Base-by-base conservation (phyloP, 2,797 vertebrate species). In the Acanthurus leucopareius region DNA sequence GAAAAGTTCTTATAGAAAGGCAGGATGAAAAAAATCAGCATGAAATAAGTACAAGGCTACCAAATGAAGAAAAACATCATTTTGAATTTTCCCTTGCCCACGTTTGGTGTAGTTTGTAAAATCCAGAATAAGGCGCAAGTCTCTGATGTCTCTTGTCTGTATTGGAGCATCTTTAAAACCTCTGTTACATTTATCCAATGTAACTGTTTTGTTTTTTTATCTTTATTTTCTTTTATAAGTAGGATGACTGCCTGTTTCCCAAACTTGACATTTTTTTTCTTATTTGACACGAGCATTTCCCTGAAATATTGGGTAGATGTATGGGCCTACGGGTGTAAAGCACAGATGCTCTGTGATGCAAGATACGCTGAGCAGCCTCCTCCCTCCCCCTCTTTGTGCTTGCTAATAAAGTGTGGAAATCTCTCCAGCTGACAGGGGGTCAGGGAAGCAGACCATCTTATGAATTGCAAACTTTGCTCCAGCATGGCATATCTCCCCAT, bases 381-480 rank as follows among this genome's bases (percentile, higher is more conserved):
- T 32, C 5, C 28, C 28, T 32, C 35, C 14, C 65, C 32, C 17
- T 58, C 42, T 70, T 17, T 78, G 22, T 62, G 17, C 42, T 44
- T 19, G 22, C 42, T 84, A 71, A 85, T 77, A 81, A 86, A 85
- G 68, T 54, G 82, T 78, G 45, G 48, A 81, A 85, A 75, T 80
- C 70, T 79, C 25, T 47, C 44, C 62, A 42, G 73, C 81, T 74
- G 70, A 64, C 73, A 59, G 48, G 25, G 28, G 82, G 77, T 84
- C 72, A 73, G 38, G 32, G 38, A 76, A 48, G 22, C 73, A 51
- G 52, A 61, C 38, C 17, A 5, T 65, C 67, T 78, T 20, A 7
- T 61, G 72, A 86, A 84, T 71, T 75, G 47, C 57, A 73, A 79
- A 79, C 48, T 64, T 42, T 7, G 69, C 75, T 69, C 53, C 45